A percentile compares a stretch with the other conserved stretches of the same genome.
Conservation (phyloP, 2,113 vertebrate species). For the Echinops telfairi region DNA sequence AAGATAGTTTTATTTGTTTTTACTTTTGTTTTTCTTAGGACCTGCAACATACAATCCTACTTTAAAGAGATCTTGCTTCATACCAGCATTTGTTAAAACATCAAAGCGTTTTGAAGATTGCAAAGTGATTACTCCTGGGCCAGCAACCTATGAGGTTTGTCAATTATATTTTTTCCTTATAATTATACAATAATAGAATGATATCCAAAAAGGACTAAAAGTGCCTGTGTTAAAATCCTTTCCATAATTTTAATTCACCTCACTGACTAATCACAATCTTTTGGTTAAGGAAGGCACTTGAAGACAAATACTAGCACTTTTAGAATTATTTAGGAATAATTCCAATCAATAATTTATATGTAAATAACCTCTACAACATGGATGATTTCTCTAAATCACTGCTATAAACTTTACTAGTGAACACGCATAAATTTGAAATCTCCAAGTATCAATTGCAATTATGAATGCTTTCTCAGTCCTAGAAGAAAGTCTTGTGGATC, state of each 20-base stretch:
- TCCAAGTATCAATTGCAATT: slow-evolving; percentile 6
- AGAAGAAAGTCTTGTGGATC: background rate
- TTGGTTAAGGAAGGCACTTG: background rate
- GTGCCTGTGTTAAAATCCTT: background rate
- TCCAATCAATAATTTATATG: background rate
- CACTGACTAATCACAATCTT: background rate
- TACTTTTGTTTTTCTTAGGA: slow-evolving; percentile 80
- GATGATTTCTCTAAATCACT: background rate
- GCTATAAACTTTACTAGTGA: background rate
- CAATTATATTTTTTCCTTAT: background rate
- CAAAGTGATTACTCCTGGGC: slow-evolving; percentile 85
- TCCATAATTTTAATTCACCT: background rate
- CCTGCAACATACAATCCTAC: slow-evolving; percentile 85
- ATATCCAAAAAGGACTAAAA: slow-evolving; percentile 24
- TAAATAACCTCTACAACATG: background rate
- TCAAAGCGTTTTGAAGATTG: slow-evolving; percentile 86
- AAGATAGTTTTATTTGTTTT: slow-evolving; percentile 61
- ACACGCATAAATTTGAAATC: background rate
- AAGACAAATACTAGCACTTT: slow-evolving; percentile 42
- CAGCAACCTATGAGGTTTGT: slow-evolving; percentile 88
- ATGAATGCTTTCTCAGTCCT: background rate
- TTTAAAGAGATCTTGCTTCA: slow-evolving; percentile 80
- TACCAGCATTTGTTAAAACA: slow-evolving; percentile 84
- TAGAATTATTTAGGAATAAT: background rate
- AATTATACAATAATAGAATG: background rate